Conservation (phyloP, 2,797 vertebrate genomes). For the Rousettus madagascariensis region DNA sequence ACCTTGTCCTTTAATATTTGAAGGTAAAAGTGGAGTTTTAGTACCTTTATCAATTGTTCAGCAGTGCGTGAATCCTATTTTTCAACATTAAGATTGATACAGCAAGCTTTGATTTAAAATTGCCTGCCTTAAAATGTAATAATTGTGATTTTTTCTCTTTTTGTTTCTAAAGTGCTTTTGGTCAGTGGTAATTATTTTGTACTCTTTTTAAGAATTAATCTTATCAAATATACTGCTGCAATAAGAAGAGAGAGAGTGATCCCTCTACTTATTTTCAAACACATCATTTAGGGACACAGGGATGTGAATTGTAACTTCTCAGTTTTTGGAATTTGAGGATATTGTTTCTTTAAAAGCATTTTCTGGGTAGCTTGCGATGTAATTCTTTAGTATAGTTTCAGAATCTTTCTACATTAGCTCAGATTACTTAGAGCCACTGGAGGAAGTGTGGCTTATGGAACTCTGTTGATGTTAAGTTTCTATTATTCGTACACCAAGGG, state of each 20-base stretch:
- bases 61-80: not conserved
- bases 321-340: not conserved
- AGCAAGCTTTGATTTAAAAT: conserved; percentile 37
- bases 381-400: not conserved
- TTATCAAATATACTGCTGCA: not conserved
- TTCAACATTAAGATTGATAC: not conserved
- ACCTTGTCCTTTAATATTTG: not conserved
- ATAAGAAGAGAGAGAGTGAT: not conserved
- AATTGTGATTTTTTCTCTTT: not conserved
- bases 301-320: not conserved
- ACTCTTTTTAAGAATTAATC: not conserved
- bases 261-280: conserved; percentile 23
- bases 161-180: not conserved
- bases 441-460: conserved; percentile 8
- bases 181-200: conserved; percentile 4
- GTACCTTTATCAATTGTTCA: not conserved
- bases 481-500: conserved; percentile 15
- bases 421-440: not conserved
- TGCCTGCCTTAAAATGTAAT: not conserved
- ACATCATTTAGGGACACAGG: not conserved
- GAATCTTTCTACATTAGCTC: not conserved
- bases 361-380: not conserved
- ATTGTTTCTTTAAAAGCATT: conserved; percentile 45
- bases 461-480: conserved; percentile 19
- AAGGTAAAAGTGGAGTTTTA: not conserved